phyloP scores from a whole-genome alignment of 2,113 vertebrate genomes.

The Apistogramma diplotaenia region DNA sequence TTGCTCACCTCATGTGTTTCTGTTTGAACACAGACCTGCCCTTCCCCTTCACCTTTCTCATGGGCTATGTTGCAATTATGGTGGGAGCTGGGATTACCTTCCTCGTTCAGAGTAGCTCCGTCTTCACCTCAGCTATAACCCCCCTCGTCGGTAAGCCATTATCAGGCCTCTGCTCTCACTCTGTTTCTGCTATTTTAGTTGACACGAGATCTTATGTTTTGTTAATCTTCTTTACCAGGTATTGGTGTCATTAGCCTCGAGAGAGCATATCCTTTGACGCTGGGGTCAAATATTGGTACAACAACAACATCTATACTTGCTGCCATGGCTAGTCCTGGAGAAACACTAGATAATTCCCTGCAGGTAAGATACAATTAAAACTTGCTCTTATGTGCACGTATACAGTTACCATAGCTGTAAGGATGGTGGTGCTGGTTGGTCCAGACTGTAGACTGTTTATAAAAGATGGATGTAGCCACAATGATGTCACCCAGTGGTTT shows the following conservation, averaged over 20 bases:
- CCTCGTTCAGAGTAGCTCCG: conserved; percentile 95
- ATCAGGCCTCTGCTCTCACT: neutral
- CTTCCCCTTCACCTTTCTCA: conserved; percentile 91
- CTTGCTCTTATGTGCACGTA: neutral
- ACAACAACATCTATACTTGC: conserved; percentile 97
- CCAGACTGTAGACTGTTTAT: neutral
- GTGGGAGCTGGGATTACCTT: conserved; percentile 97
- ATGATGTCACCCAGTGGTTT: neutral
- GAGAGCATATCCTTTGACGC: conserved; percentile 90
- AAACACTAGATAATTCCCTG: conserved; percentile 81
- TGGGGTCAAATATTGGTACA: conserved; percentile 96
- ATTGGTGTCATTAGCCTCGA: conserved; percentile 94
- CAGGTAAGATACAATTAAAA: conserved; percentile 80
- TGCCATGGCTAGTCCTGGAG: conserved; percentile 90
- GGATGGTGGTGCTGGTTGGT: neutral
- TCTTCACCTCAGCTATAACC: conserved; percentile 96
- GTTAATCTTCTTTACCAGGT: conserved; percentile 67
- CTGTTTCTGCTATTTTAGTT: neutral
- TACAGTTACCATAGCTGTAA: neutral
- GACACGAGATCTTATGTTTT: neutral
- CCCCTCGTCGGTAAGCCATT: conserved; percentile 88
- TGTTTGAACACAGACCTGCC: conserved; percentile 85
- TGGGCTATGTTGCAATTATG: conserved; percentile 91
- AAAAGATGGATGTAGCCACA: neutral
- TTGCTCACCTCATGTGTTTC: neutral